phyloP scores from a whole-genome alignment of 2,113 vertebrate genomes.

The Geococcyx californianus region DNA sequence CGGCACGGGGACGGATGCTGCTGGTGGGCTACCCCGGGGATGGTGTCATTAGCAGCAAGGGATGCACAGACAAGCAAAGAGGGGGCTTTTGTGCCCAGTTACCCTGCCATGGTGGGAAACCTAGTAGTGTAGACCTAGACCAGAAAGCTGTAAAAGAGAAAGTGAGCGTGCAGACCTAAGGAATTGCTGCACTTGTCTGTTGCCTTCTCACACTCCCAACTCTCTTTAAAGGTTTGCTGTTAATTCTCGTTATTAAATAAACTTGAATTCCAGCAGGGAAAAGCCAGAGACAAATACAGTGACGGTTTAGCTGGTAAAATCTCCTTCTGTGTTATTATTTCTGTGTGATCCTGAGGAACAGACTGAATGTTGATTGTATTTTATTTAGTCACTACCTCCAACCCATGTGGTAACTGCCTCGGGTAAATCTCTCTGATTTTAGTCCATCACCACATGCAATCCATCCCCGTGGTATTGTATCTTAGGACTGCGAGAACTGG shows the following conservation, averaged over 20 bases:
- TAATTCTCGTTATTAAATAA: background rate
- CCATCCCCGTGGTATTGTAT: background rate
- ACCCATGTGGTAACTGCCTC: slow-evolving; percentile 14
- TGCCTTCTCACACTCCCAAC: background rate
- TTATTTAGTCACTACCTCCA: background rate
- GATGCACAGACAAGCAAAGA: background rate
- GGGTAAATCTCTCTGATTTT: background rate
- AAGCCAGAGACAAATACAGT: background rate
- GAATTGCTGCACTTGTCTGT: background rate
- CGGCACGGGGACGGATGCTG: background rate
- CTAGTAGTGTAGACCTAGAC: background rate
- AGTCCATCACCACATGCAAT: background rate
- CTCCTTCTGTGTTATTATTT: background rate
- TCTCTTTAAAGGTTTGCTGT: slow-evolving; percentile 20
- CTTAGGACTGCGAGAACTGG: background rate
- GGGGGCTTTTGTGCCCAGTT: background rate
- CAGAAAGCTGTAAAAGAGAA: background rate
- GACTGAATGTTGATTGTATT: background rate
- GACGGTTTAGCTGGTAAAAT: background rate
- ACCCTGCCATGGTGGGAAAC: background rate
- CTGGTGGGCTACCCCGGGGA: background rate
- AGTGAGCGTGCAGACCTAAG: background rate
- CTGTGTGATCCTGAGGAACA: background rate
- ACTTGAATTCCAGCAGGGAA: background rate
- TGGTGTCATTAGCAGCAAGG: background rate